Percentiles rank a stretch among this genome's conserved stretches.
phyloP scores from a whole-genome alignment of 2,797 vertebrate species.

The Morus bassanus region DNA sequence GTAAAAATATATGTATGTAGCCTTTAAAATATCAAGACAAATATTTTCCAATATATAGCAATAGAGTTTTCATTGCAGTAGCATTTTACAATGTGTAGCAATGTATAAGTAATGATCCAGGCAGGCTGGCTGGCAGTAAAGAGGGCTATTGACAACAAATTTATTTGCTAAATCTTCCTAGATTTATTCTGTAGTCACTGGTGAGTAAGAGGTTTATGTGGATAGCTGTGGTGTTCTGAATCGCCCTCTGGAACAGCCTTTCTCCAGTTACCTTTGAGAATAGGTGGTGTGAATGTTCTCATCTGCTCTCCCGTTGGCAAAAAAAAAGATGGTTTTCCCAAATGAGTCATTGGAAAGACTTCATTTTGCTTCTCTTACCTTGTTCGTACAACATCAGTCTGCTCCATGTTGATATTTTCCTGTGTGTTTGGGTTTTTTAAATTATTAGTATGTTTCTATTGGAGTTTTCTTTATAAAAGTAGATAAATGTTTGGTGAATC shows the following conservation, averaged over 20 bases:
- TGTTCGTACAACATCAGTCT: neutral
- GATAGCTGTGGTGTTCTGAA: neutral
- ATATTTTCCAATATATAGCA: neutral
- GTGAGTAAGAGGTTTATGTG: neutral
- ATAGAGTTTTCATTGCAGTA: neutral
- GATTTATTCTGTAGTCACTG: neutral
- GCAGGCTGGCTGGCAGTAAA: neutral
- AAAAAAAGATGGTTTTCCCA: neutral
- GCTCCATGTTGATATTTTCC: neutral
- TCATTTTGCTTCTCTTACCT: neutral
- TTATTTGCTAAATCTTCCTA: neutral
- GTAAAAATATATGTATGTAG: neutral
- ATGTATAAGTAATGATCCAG: neutral
- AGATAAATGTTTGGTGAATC: neutral
- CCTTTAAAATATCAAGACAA: neutral
- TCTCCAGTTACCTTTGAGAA: neutral
- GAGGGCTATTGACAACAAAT: neutral
- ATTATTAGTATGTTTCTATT: neutral
- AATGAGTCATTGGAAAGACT: neutral
- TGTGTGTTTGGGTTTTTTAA: neutral
- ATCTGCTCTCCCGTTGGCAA: neutral
- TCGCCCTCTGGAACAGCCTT: neutral
- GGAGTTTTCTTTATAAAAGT: neutral
- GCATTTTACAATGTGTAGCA: neutral
- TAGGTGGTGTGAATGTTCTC: neutral